phyloP scores from a whole-genome alignment of 2,888 invertebrate genomes.

The Phania funesta region DNA sequence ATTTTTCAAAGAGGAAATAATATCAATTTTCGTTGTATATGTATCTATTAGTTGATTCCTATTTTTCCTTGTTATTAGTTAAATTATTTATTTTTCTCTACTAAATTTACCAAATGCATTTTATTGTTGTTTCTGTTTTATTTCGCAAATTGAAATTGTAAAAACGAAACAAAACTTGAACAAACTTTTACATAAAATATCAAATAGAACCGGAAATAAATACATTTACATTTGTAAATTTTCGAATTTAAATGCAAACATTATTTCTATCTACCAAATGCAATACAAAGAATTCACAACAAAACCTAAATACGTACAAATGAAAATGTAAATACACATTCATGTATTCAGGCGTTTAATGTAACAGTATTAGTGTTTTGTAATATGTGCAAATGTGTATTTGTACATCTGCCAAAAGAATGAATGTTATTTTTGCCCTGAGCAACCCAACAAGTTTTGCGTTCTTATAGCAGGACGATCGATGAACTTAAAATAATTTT shows the following conservation, averaged over 20 bases:
- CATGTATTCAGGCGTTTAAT: constrained; percentile 42
- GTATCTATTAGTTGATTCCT: background rate
- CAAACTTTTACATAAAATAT: constrained; percentile 43
- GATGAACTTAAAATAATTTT: background rate
- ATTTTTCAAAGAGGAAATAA: too few relatives aligned
- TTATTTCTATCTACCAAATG: constrained; percentile 9
- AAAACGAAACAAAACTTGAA: constrained; percentile 6
- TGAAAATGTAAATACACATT: constrained; percentile 28
- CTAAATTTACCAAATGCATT: constrained; percentile 29
- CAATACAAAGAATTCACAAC: constrained; percentile 32
- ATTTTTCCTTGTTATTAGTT: constrained; percentile 6
- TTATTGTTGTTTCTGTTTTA: background rate
- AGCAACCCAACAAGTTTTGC: background rate
- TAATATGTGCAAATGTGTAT: background rate
- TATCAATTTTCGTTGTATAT: too few relatives aligned
- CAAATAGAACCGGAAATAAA: constrained; percentile 58
- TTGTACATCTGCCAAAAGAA: background rate
- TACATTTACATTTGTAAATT: constrained; percentile 60
- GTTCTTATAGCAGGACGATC: background rate
- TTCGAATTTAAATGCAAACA: constrained; percentile 49
- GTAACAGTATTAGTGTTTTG: constrained; percentile 19
- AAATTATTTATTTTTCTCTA: constrained; percentile 14
- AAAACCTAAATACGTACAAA: constrained; percentile 18
- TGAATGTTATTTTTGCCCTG: constrained; percentile 30
- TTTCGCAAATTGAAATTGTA: constrained; percentile 8